A percentile compares a stretch with the other conserved stretches of the same genome.
Conservation (phyloP, 2,797 vertebrate genomes). For the Acipenser ruthenus region DNA sequence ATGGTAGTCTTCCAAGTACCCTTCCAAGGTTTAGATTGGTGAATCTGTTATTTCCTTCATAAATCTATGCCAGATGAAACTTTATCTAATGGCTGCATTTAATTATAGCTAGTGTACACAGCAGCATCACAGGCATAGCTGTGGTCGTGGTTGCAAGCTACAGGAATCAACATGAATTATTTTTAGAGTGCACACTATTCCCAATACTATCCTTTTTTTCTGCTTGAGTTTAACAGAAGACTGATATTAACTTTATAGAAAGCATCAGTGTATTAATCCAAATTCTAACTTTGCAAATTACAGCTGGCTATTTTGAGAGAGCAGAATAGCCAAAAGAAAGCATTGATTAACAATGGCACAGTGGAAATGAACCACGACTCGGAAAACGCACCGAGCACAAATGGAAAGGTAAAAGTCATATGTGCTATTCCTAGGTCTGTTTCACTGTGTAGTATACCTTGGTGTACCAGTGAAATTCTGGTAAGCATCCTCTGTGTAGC, state of each 20-base stretch:
- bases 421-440: fast-evolving
- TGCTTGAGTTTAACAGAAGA: constrained; percentile 13
- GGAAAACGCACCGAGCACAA: constrained; percentile 72
- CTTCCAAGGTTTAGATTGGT: no score
- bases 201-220: neutral
- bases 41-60: no score
- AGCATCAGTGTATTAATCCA: constrained; percentile 6
- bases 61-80: no score
- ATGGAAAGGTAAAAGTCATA: constrained; percentile 73
- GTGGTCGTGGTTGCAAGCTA: neutral
- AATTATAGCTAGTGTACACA: neutral
- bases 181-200: neutral
- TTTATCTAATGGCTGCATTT: neutral
- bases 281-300: constrained; percentile 8
- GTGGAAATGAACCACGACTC: constrained; percentile 73
- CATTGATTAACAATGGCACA: constrained; percentile 63
- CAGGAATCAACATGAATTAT: neutral
- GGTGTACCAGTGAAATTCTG: no score
- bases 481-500: no score
- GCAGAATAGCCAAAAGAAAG: constrained; percentile 81
- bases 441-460: neutral
- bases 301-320: constrained; percentile 85
- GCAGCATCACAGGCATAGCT: constrained; percentile 4
- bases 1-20: no score
- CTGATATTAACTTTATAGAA: neutral